Conservation (phyloP, 2,113 vertebrate genomes). For the Heterochromis multidens region DNA sequence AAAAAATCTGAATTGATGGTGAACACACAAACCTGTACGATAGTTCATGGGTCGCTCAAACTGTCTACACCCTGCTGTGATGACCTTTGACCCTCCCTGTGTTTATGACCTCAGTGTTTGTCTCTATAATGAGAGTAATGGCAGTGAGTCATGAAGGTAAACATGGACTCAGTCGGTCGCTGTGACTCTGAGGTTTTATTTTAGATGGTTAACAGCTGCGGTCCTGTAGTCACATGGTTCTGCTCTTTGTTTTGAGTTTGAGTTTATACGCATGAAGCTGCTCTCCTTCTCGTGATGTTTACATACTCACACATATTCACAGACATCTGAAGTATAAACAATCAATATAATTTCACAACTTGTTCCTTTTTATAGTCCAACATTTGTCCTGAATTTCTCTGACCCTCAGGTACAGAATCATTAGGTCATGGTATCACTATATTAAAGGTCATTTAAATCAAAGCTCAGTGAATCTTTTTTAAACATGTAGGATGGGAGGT, state of each 20-base stretch:
- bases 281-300: not conserved
- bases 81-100: not conserved
- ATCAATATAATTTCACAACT: no score
- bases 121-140: not conserved
- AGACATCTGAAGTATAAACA: no score
- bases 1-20: not conserved
- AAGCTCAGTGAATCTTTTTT: no score
- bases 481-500: no score
- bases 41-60: not conserved
- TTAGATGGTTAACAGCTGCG: not conserved
- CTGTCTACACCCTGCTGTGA: not conserved
- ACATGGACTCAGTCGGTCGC: not conserved
- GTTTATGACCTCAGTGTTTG: not conserved
- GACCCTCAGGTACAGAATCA: no score
- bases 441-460: no score
- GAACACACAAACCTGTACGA: not conserved
- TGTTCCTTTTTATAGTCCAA: no score
- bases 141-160: not conserved
- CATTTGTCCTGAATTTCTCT: no score
- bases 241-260: not conserved
- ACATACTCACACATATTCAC: no score
- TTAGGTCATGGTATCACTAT: no score
- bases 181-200: not conserved
- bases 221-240: not conserved
- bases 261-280: not conserved